Evolutionary conservation across 2,113 vertebrate genomes (phyloP), one percentile per base, ranked within the genome.

Genomic region (Elaphurus davidianus): DNA sequence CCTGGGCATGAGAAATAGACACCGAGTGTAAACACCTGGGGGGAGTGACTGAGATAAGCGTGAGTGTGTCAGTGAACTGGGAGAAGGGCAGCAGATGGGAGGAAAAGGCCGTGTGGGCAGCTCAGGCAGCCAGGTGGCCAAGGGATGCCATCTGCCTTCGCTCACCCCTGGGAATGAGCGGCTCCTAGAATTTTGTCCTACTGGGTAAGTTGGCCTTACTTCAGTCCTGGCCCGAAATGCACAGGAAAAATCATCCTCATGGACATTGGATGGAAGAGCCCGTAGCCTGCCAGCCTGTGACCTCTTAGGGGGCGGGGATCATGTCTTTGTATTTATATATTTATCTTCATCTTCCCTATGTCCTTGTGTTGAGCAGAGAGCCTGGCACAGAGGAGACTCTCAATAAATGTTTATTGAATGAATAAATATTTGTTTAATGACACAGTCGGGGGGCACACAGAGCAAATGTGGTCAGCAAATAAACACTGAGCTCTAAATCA

Each of bases 341-440:
- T 90, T 89, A 86, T 87, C 88, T 95, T 92, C 91, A 45, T 83
- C 30, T 94, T 85, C 23, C 30, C 59, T 82, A 12, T 9, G 17
- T 43, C 36, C 43, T 82, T 25, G 12, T 27, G 12, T 19, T 92
- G 52, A 84, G 27, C 52, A 33, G 54, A 89, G 28, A 91, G 87
- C 78, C 89, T 95, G 55, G 83, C 45, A 81, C 78, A 12, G 14
- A 97, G 52, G 90, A 64, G 54, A 96, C 8, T 93, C 60, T 62
- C n/a, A 83, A 64, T 83, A 94, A 89, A 96, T 87, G 36, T 96
- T 91, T 81, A 96, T 40, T 78, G 83, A 96, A 50, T 84, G 60
- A 89, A 67, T 59, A 92, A 97, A 90, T 92, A 83, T 93, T 95
- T 97, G 82, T 54, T 55, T 52, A 95, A 90, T 89, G 85, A 95